phyloP scores from a whole-genome alignment of 2,888 invertebrate genomes.

The Perithous albicinctus region DNA sequence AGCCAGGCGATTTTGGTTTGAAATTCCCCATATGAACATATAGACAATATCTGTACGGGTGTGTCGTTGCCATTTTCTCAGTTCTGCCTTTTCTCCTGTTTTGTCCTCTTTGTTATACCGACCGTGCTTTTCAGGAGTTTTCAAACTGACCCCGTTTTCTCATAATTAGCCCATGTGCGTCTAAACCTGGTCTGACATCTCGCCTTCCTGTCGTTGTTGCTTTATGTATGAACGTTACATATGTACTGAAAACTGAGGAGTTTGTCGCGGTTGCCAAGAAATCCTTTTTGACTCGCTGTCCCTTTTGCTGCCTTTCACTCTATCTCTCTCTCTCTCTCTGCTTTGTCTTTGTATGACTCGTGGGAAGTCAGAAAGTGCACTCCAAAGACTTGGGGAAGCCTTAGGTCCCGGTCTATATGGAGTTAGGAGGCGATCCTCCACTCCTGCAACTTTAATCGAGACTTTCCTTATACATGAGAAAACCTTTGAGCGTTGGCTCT shows the following conservation, averaged over 20 bases:
- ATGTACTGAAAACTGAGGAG: slow-evolving; percentile 8
- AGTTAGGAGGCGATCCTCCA: background rate
- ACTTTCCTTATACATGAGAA: background rate
- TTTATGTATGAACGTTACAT: slow-evolving; percentile 5
- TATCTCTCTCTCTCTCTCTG: background rate
- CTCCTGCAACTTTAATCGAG: slow-evolving; percentile 2
- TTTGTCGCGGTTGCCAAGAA: slow-evolving; percentile 34
- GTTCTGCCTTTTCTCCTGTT: background rate
- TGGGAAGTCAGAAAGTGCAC: slow-evolving; percentile 1
- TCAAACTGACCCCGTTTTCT: slow-evolving; percentile 40
- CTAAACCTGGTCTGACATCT: background rate
- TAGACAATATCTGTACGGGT: background rate
- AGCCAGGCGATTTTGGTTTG: background rate
- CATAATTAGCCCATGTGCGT: slow-evolving; percentile 43
- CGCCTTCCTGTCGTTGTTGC: slow-evolving; percentile 2
- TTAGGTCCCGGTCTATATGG: background rate
- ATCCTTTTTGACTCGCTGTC: slow-evolving; percentile 22
- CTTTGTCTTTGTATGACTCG: slow-evolving; percentile 2
- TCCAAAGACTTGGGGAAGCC: background rate
- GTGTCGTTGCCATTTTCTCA: background rate
- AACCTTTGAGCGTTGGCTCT: background rate
- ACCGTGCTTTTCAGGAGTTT: slow-evolving; percentile 37
- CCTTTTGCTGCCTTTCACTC: background rate
- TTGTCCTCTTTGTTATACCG: background rate
- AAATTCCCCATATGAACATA: background rate